Percentiles rank a stretch among this genome's conserved stretches.
Conservation (phyloP, 2,113 vertebrate species). For the Diglossa brunneiventris region DNA sequence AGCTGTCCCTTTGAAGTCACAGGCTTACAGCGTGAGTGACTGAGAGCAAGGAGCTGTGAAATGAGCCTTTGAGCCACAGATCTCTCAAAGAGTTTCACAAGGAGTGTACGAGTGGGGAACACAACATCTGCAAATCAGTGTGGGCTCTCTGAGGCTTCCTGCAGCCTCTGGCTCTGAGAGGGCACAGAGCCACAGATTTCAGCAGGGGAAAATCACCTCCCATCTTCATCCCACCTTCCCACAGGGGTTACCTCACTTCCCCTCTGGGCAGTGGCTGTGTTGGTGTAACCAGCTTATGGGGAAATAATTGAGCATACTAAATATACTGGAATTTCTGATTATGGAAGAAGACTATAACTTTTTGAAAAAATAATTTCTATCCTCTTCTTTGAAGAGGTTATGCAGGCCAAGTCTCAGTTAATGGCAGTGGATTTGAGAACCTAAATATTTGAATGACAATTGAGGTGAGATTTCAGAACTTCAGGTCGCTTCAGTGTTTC, state of each 20-base stretch:
- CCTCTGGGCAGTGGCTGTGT: too few relatives aligned
- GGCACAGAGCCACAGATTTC: neutral
- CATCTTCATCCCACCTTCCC: neutral
- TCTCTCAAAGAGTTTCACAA: neutral
- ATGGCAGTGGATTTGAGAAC: neutral
- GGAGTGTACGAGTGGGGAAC: neutral
- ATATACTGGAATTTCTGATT: neutral
- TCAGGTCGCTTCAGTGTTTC: neutral
- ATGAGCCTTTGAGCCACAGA: neutral
- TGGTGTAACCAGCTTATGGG: neutral
- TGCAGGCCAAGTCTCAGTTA: neutral
- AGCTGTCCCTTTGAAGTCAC: slow-evolving; percentile 49
- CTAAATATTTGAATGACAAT: neutral
- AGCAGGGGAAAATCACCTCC: neutral
- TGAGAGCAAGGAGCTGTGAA: slow-evolving; percentile 29
- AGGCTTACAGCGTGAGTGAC: neutral
- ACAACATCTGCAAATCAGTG: neutral
- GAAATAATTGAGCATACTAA: neutral
- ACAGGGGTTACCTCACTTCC: neutral
- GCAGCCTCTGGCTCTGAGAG: neutral
- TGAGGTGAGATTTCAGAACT: neutral
- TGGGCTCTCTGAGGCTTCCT: neutral
- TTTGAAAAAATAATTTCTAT: neutral
- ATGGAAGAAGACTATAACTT: neutral
- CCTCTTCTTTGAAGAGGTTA: neutral